These are phyloP conservation scores for Arion vulgaris DNA, from an alignment of 1,140 invertebrate species.

Conservation along the genomic window DNA sequence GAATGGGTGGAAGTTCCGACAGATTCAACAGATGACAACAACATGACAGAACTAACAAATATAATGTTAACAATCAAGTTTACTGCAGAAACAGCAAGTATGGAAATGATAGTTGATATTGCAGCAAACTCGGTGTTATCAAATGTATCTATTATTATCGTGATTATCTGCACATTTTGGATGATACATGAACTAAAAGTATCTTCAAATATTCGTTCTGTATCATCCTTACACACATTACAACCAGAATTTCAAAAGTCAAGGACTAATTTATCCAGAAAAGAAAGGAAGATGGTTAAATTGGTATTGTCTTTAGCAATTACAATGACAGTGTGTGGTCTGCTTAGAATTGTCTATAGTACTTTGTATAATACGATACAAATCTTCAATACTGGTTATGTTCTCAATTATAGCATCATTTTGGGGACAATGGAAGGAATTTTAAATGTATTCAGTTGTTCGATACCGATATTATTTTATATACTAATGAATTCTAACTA, in stretches of 20 bases:
- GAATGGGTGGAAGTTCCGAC: neutral
- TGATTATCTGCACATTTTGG: neutral
- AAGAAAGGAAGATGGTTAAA: neutral
- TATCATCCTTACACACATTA: neutral
- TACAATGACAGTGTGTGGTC: neutral
- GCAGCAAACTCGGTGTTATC: neutral
- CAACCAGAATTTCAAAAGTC: neutral
- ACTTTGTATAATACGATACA: neutral
- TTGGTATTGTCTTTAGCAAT: neutral
- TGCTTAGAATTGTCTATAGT: neutral
- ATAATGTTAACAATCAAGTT: neutral
- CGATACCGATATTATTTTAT: too few species aligned
- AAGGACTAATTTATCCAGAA: neutral
- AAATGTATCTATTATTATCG: neutral
- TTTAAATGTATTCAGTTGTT: too few species aligned
- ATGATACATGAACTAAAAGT: neutral
- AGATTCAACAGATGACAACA: neutral
- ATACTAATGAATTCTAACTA: too few species aligned
- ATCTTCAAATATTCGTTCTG: neutral
- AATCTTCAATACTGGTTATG: neutral
- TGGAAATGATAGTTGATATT: neutral
- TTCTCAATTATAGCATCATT: neutral
- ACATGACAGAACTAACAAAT: neutral
- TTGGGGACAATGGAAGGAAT: too few species aligned
- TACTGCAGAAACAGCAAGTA: neutral